Base-by-base conservation (phyloP, 1,140 invertebrate genomes). In the Atta cephalotes region DNA sequence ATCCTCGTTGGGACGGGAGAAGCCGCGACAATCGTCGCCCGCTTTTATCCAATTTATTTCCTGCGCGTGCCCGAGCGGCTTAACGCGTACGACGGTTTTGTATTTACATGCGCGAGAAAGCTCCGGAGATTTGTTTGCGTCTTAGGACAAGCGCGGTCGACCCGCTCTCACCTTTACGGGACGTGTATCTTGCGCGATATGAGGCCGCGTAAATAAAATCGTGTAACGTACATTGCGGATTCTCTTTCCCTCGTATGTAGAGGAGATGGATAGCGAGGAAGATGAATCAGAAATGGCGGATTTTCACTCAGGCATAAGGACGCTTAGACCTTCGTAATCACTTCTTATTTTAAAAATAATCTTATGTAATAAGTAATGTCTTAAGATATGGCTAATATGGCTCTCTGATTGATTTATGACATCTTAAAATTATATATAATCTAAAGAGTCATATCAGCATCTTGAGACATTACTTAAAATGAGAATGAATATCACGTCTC, bases 1-100 rank as follows among this genome's bases (percentile, higher is more conserved):
- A 25, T 70, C 28, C 28, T 81, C 49, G 78, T 81, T 21, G 65
- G 14, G 49, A 56, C 45, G 6, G 39, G n/a, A 51, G 62, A 39
- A 53, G 63, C 78, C 66, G 79, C 79, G 79, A 62, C 80, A 74
- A 82, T 82, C 80, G 53, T 82, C 80, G 68, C 39, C 80, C 53
- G 80, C 53, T 72, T 72, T 82, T 82, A 82, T 82, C 66, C 68
- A 82, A 82, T 82, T 82, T 82, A 82, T 82, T 82, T 82, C 35
- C 35, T 66, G 79, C 79, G 79, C 79, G 79, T 82, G 79, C 63
- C 65, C 63, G 63, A 18, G 63, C 79, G 79, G 66, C 79, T 82
- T 82, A 82, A 82, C 68, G 66, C 53, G 68, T 62, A 72, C 68
- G 35, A 60, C 80, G 39, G 35, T 66, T 72, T 60, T 68, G 53